A percentile compares a stretch with the other conserved stretches of the same genome.
Conservation (phyloP, 2,888 invertebrate genomes). For the Polydesmus complanatus region DNA sequence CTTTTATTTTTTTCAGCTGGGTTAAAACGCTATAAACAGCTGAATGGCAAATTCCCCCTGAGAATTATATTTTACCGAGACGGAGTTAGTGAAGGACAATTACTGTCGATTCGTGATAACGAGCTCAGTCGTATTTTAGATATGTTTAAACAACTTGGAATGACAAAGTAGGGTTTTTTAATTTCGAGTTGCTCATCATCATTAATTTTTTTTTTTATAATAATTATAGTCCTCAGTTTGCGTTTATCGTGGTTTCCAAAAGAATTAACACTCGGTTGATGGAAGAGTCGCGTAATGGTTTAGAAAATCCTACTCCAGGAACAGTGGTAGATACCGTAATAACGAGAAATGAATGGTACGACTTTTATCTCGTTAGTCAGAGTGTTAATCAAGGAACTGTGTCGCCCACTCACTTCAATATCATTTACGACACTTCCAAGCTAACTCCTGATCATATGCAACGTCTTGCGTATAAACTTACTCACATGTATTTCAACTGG, state of each 20-base stretch:
- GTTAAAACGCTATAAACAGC: constrained; percentile 23
- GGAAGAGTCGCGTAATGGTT: neutral
- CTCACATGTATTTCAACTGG: constrained; percentile 87
- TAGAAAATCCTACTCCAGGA: constrained; percentile 57
- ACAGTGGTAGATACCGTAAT: constrained; percentile 75
- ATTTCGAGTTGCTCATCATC: neutral
- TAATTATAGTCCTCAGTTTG: constrained; percentile 39
- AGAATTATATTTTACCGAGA: constrained; percentile 79
- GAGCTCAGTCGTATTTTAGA: constrained; percentile 12
- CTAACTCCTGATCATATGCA: constrained; percentile 62
- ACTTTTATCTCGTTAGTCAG: constrained; percentile 82
- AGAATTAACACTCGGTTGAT: constrained; percentile 49
- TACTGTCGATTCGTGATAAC: constrained; percentile 11
- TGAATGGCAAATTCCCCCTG: constrained; percentile 53
- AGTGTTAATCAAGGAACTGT: constrained; percentile 78
- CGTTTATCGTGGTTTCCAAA: constrained; percentile 77
- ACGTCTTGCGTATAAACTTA: constrained; percentile 66
- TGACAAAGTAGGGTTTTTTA: constrained; percentile 4
- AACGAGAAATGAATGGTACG: constrained; percentile 50
- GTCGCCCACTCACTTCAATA: constrained; percentile 76
- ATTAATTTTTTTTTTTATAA: neutral
- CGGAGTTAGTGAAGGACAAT: constrained; percentile 72
- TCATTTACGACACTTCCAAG: constrained; percentile 57
- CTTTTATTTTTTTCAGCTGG: constrained; percentile 10
- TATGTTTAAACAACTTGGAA: constrained; percentile 3